These are phyloP conservation scores for Drosophila robusta DNA, from an alignment of 2,888 invertebrate genomes.

Conservation along the genomic window DNA sequence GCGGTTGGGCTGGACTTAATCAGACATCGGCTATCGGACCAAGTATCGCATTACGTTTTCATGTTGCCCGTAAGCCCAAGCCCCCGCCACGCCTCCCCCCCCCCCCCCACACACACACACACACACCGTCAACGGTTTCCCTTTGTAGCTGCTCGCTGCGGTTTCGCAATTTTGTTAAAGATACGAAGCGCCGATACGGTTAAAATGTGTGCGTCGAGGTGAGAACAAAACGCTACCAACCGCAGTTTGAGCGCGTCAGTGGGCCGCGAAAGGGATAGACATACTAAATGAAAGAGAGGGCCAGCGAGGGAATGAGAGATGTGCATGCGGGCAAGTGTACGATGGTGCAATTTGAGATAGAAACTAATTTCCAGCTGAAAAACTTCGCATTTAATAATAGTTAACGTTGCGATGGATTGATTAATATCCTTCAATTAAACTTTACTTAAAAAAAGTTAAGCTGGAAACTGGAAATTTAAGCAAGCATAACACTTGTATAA, in stretches of 20 bases:
- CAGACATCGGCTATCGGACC: constrained; percentile 47
- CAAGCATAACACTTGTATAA: background rate
- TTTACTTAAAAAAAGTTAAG: background rate
- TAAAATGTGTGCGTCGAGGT: constrained; percentile 58
- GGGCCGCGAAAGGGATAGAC: constrained; percentile 4
- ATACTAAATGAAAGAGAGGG: background rate
- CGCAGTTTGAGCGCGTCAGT: constrained; percentile 53
- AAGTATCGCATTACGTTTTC: constrained; percentile 54
- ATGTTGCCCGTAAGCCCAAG: constrained; percentile 4
- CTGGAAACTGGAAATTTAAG: background rate
- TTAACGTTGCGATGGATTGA: background rate
- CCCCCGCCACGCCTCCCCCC: background rate
- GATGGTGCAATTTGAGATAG: constrained; percentile 2
- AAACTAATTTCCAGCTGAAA: constrained; percentile 9
- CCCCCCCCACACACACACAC: background rate
- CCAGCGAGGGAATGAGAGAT: background rate
- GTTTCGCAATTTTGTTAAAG: constrained; percentile 79
- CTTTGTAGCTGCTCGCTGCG: constrained; percentile 56
- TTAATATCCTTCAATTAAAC: background rate
- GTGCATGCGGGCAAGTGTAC: constrained; percentile 6
- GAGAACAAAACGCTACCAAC: constrained; percentile 72
- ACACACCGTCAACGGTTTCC: background rate
- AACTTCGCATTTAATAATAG: background rate
- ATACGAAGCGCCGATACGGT: constrained; percentile 64
- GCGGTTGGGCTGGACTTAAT: constrained; percentile 64